Evolutionary conservation across 1,140 invertebrate genomes (phyloP).

Genomic region (Heliconius congener): DNA sequence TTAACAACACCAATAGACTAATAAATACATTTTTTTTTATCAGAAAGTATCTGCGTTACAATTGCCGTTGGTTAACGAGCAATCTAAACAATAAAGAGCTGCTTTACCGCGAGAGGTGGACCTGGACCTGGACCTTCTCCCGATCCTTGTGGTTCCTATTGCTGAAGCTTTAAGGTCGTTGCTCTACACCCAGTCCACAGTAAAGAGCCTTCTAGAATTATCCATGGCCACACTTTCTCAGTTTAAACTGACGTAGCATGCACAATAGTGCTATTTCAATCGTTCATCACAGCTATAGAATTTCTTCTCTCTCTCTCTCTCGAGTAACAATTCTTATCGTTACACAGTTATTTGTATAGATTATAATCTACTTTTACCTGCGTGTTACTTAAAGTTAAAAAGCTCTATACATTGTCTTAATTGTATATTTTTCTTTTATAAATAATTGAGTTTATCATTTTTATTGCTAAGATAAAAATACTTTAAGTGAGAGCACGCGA

Average conservation of each 20-base stretch:
- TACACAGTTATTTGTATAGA: conserved; percentile 62
- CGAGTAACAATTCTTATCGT: conserved; percentile 57
- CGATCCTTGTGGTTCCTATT: conserved; percentile 11
- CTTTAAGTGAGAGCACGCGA: conserved; percentile 65
- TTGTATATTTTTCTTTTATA: conserved; percentile 60
- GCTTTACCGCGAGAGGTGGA: conserved; percentile 15
- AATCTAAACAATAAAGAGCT: conserved; percentile 36
- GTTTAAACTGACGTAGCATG: conserved; percentile 57
- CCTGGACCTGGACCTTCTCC: neutral
- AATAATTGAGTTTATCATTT: conserved; percentile 81
- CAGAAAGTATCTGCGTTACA: conserved; percentile 63
- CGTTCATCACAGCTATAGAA: conserved; percentile 77
- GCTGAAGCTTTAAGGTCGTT: neutral
- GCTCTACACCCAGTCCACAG: conserved; percentile 17
- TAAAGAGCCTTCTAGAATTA: conserved; percentile 35
- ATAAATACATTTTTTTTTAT: conserved; percentile 46
- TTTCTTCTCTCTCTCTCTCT: conserved; percentile 71
- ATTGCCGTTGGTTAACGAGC: conserved; percentile 45
- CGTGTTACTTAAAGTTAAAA: conserved; percentile 77
- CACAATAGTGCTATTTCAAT: conserved; percentile 72
- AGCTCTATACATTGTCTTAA: conserved; percentile 81
- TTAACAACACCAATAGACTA: conserved; percentile 68
- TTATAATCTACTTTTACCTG: conserved; percentile 71
- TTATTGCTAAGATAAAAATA: conserved; percentile 74
- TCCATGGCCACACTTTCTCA: conserved; percentile 27